Percentiles rank a stretch among this genome's conserved stretches.
Evolutionary conservation across 2,888 invertebrate species (phyloP).

Genomic region (Mayetiola destructor): DNA sequence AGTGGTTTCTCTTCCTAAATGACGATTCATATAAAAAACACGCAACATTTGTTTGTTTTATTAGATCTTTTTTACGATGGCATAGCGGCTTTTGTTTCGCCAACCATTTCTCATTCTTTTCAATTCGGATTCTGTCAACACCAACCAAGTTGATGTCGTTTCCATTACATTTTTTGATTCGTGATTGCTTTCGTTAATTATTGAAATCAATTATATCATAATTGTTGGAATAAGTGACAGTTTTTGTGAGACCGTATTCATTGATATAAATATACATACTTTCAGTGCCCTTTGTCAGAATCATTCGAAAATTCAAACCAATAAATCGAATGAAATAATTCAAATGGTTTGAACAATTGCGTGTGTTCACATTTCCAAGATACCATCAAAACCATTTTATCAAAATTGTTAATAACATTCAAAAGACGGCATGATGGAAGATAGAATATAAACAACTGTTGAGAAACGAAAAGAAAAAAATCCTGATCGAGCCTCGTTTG

Average conservation of each 20-base stretch:
- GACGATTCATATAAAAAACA: background rate
- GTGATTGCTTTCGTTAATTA: too few relatives aligned
- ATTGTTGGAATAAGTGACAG: too few relatives aligned
- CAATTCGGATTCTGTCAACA: background rate
- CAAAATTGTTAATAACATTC: slow-evolving; percentile 9
- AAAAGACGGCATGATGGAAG: background rate
- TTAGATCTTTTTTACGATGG: background rate
- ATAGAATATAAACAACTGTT: background rate
- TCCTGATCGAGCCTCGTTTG: background rate
- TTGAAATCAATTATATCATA: too few relatives aligned
- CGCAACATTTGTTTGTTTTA: background rate
- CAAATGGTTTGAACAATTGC: too few relatives aligned
- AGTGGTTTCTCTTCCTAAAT: background rate
- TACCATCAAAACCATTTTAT: slow-evolving; percentile 1
- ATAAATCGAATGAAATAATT: too few relatives aligned
- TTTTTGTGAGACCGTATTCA: too few relatives aligned
- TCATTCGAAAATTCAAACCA: too few relatives aligned
- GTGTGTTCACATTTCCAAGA: too few relatives aligned
- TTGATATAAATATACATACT: too few relatives aligned
- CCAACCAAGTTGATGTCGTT: too few relatives aligned
- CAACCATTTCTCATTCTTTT: slow-evolving; percentile 8
- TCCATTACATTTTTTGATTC: background rate
- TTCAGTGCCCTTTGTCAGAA: too few relatives aligned
- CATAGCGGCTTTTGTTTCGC: slow-evolving; percentile 11
- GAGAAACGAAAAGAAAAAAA: too few relatives aligned